phyloP scores from a whole-genome alignment of 2,113 vertebrate genomes.

The Clupea harengus region DNA sequence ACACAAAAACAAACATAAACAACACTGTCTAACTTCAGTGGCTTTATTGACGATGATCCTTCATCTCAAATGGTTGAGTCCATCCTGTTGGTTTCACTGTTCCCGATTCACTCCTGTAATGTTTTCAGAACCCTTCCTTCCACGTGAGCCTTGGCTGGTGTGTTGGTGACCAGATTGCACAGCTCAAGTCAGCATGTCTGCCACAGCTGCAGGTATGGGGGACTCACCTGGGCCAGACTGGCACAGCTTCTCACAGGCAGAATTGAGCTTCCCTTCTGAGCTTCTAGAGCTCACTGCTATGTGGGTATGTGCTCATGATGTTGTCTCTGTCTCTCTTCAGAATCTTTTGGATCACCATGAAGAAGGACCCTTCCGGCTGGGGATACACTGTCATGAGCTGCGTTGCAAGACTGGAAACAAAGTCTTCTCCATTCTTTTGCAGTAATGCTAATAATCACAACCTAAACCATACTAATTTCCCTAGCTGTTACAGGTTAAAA shows the following conservation, averaged over 20 bases:
- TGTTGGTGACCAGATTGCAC: slow-evolving; percentile 73
- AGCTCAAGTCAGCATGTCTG: slow-evolving; percentile 70
- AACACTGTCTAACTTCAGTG: not conserved
- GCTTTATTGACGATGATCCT: not conserved
- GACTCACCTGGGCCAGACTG: not conserved
- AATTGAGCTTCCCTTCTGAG: not conserved
- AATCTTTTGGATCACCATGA: slow-evolving; percentile 79
- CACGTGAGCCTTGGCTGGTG: slow-evolving; percentile 96
- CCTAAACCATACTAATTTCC: not conserved
- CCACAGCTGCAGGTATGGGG: slow-evolving; percentile 81
- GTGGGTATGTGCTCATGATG: not conserved
- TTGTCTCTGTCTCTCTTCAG: slow-evolving; percentile 57
- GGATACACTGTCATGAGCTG: slow-evolving; percentile 72
- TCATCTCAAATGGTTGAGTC: not conserved
- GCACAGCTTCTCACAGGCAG: not conserved
- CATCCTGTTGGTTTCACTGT: not conserved
- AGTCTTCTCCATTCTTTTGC: slow-evolving; percentile 79
- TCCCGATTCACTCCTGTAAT: not conserved
- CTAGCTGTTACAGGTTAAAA: not conserved
- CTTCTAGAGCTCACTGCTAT: not conserved
- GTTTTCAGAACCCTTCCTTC: slow-evolving; percentile 84
- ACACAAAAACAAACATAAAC: not conserved
- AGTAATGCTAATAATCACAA: not conserved
- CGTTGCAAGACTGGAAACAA: slow-evolving; percentile 91
- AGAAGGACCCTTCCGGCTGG: slow-evolving; percentile 72